phyloP scores from a whole-genome alignment of 2,888 invertebrate genomes.

The Aleiodes alternator region DNA sequence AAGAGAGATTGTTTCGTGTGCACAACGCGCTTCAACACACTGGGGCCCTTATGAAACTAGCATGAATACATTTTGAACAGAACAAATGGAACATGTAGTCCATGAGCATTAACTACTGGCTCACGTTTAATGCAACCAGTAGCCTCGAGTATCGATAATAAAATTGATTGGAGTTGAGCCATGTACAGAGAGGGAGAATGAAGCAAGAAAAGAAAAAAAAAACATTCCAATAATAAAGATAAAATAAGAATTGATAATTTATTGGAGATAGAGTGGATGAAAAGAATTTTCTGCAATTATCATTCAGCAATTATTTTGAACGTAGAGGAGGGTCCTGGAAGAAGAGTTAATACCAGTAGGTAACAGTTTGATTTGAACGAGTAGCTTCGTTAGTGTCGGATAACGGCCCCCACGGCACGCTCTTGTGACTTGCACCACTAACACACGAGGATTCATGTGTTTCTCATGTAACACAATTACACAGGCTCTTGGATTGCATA shows the following conservation, averaged over 20 bases:
- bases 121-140: conserved; percentile 3
- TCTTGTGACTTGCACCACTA: conserved; percentile 17
- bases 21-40: conserved; percentile 64
- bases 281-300: conserved; percentile 16
- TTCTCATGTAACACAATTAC: not conserved
- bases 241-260: conserved; percentile 3
- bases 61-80: conserved; percentile 57
- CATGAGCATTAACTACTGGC: conserved; percentile 21
- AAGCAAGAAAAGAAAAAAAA: not conserved
- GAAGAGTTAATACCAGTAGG: conserved; percentile 41
- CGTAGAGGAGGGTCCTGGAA: conserved; percentile 7
- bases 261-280: not conserved
- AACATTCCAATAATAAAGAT: conserved; percentile 7
- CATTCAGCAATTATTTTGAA: conserved; percentile 3
- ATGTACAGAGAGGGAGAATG: not conserved
- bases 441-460: not conserved
- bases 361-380: conserved; percentile 41
- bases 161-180: conserved; percentile 7
- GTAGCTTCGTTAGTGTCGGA: conserved; percentile 45
- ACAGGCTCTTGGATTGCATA: too few relatives aligned
- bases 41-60: conserved; percentile 55
- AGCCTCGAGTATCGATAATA: conserved; percentile 7
- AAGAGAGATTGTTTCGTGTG: conserved; percentile 65
- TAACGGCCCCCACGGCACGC: conserved; percentile 32
- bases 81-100: conserved; percentile 15